A percentile compares a stretch with the other conserved stretches of the same genome.
phyloP scores from a whole-genome alignment of 2,113 vertebrate species.

The Okapia johnstoni region DNA sequence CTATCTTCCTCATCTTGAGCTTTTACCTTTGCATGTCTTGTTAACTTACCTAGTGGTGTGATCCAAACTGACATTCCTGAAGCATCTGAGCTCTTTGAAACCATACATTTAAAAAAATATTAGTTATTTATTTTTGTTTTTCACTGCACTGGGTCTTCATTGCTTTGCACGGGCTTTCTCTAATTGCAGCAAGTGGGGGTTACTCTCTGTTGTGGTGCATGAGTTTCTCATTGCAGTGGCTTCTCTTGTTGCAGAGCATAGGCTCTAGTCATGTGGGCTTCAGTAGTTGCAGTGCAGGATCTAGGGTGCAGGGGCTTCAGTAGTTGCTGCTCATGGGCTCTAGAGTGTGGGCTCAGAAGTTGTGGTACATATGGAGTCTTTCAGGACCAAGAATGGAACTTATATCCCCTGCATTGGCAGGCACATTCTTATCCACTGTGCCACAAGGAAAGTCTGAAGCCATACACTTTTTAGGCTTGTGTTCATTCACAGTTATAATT shows the following conservation, averaged over 20 bases:
- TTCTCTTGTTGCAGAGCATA: neutral
- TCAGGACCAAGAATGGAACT: neutral
- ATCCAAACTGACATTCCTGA: neutral
- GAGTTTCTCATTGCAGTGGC: neutral
- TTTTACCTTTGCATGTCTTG: neutral
- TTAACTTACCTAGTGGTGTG: neutral
- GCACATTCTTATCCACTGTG: neutral
- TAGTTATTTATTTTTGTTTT: neutral
- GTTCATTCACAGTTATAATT: neutral
- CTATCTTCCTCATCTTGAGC: neutral
- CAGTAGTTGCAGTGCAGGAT: neutral
- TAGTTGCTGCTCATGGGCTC: neutral
- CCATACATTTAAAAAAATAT: neutral
- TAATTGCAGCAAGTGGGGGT: neutral
- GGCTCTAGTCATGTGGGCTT: neutral
- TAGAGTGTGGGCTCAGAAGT: neutral
- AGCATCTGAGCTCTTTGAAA: neutral
- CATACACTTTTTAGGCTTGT: neutral
- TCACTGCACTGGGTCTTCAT: rapidly evolving
- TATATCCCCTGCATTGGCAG: neutral
- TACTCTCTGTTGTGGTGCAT: neutral
- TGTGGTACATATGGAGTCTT: neutral
- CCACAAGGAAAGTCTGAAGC: neutral
- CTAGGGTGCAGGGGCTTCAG: neutral
- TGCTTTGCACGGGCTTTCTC: neutral